A percentile compares a stretch with the other conserved stretches of the same genome.
Evolutionary conservation across 1,140 invertebrate species (phyloP).

Genomic region (Lordiphosa mommai): DNA sequence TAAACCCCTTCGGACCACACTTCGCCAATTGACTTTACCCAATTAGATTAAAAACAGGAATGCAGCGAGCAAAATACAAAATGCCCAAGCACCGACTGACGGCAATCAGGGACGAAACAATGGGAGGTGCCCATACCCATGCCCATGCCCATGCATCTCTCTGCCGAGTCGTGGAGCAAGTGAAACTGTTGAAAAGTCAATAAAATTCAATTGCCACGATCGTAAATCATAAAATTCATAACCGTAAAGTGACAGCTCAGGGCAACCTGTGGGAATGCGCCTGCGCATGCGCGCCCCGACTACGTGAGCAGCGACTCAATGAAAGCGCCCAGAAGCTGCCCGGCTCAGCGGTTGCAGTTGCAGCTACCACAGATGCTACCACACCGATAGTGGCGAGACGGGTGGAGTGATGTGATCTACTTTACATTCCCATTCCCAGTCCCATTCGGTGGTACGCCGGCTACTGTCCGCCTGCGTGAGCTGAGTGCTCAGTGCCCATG

Average conservation of each 20-base stretch:
- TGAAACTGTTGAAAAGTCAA: constrained; percentile 75
- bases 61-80: background rate
- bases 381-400: constrained; percentile 31
- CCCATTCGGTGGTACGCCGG: background rate
- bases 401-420: constrained; percentile 53
- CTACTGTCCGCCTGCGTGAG: constrained; percentile 11
- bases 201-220: constrained; percentile 73
- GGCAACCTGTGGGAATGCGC: constrained; percentile 70
- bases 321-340: constrained; percentile 11
- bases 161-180: constrained; percentile 19
- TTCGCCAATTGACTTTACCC: constrained; percentile 30
- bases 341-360: constrained; percentile 18
- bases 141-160: constrained; percentile 23
- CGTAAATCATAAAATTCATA: constrained; percentile 78
- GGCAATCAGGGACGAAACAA: constrained; percentile 33
- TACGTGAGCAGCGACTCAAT: constrained; percentile 42
- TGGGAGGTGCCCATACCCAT: constrained; percentile 35
- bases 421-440: constrained; percentile 58
- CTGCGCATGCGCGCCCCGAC: constrained; percentile 18
- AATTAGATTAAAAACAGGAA: constrained; percentile 8
- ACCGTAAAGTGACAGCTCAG: constrained; percentile 78
- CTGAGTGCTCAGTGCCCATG: constrained; percentile 21
- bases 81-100: background rate
- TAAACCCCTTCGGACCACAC: constrained; percentile 39
- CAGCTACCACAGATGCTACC: constrained; percentile 26